These are phyloP conservation scores for Leptinotarsa defecta DNA, from an alignment of 1,140 invertebrate genomes.

Conservation along the genomic window DNA sequence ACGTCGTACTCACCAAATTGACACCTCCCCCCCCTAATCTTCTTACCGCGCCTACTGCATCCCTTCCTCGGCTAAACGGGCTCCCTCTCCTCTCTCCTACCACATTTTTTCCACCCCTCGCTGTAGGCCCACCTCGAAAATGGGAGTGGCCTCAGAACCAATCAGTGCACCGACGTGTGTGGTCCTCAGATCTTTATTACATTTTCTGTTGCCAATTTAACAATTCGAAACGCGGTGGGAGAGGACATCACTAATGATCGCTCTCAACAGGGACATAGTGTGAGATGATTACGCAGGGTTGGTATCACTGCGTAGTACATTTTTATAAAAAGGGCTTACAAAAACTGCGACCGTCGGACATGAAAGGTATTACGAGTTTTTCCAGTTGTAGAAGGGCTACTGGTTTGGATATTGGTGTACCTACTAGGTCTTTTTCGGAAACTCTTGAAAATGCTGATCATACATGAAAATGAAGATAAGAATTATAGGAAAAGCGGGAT, in stretches of 20 bases:
- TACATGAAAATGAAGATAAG: too few species aligned
- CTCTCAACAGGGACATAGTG: conserved; percentile 20
- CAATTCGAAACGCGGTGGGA: conserved; percentile 43
- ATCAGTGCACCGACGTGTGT: conserved; percentile 54
- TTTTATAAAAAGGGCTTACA: conserved; percentile 3
- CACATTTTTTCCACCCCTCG: conserved; percentile 6
- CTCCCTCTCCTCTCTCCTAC: conserved; percentile 25
- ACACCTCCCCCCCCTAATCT: conserved; percentile 35
- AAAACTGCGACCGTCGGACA: neutral
- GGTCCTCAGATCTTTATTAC: conserved; percentile 55
- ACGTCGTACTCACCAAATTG: conserved; percentile 43
- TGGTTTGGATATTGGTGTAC: too few species aligned
- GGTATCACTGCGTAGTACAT: neutral
- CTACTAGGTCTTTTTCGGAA: too few species aligned
- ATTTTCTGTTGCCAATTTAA: conserved; percentile 53
- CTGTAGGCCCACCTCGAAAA: neutral
- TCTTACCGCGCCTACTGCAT: neutral
- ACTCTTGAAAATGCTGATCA: too few species aligned
- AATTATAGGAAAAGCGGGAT: too few species aligned
- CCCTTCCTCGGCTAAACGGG: conserved; percentile 23
- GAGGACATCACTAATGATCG: conserved; percentile 30
- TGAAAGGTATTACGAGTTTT: too few species aligned
- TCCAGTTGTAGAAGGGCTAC: too few species aligned
- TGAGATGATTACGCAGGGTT: conserved; percentile 17
- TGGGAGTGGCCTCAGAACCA: conserved; percentile 45